Conservation (phyloP, 2,888 invertebrate species). For the Drosophila nr. perissopoda region DNA sequence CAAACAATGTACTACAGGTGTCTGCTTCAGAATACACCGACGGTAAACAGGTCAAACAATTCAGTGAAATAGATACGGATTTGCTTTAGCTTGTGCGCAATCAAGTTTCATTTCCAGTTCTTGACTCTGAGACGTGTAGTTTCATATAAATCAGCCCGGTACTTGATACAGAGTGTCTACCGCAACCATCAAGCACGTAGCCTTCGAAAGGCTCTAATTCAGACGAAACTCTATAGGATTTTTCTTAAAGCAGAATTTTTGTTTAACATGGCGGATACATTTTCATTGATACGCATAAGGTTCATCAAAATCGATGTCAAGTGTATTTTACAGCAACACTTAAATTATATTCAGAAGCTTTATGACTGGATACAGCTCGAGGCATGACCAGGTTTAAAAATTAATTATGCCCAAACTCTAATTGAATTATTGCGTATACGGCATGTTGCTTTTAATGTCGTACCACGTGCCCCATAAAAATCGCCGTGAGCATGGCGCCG, state of each 20-base stretch:
- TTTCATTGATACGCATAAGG: background rate
- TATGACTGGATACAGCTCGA: slow-evolving; percentile 4
- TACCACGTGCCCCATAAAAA: slow-evolving; percentile 65
- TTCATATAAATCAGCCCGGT: background rate
- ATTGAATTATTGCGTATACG: slow-evolving; percentile 71
- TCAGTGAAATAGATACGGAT: background rate
- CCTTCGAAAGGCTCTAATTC: background rate
- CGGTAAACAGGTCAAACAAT: slow-evolving; percentile 1
- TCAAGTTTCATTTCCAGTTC: background rate
- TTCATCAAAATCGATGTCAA: slow-evolving; percentile 6
- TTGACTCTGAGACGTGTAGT: background rate
- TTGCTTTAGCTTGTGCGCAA: background rate
- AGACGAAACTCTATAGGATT: background rate
- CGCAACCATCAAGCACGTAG: background rate
- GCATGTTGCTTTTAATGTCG: slow-evolving; percentile 56
- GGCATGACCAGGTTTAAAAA: slow-evolving; percentile 28
- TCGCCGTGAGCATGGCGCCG: slow-evolving; percentile 16
- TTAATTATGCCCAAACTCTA: slow-evolving; percentile 56
- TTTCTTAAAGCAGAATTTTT: background rate
- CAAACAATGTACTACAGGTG: slow-evolving; percentile 2
- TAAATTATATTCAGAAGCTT: slow-evolving; percentile 23
- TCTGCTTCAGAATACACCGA: background rate
- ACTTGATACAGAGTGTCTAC: background rate
- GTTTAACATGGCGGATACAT: background rate
- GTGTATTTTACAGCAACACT: slow-evolving; percentile 28